phyloP scores from a whole-genome alignment of 2,113 vertebrate genomes.

The Leucosticte australis region DNA sequence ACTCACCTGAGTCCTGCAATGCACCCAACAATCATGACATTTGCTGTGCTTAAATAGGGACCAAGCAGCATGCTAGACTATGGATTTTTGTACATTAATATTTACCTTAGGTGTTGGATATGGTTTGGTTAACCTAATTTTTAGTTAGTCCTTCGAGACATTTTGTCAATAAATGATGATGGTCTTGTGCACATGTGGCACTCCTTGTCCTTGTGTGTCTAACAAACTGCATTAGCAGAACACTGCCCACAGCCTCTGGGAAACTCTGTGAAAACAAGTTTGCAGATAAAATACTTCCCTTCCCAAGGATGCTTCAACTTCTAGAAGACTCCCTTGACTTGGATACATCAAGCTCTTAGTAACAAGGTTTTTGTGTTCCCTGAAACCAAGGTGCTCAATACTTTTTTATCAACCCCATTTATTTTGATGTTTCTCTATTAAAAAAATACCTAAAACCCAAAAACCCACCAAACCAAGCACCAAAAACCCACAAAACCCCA shows the following conservation, averaged over 20 bases:
- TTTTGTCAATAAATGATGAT: background rate
- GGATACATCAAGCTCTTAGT: background rate
- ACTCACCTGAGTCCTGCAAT: background rate
- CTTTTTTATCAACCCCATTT: background rate
- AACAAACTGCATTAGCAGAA: background rate
- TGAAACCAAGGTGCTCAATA: background rate
- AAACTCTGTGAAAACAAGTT: background rate
- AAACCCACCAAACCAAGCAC: background rate
- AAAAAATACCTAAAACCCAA: background rate
- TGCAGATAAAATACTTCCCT: background rate
- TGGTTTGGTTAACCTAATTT: background rate
- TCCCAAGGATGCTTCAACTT: background rate
- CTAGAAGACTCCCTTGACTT: background rate
- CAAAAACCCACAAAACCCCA: fast-evolving
- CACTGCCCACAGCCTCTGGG: background rate
- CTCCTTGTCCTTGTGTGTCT: background rate
- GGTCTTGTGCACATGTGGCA: background rate
- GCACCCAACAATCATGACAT: background rate
- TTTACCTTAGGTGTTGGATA: background rate
- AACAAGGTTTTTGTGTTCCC: background rate
- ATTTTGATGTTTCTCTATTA: background rate
- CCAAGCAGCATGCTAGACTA: background rate
- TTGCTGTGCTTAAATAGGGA: background rate
- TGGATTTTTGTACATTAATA: background rate
- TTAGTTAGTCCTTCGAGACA: background rate